Evolutionary conservation across 1,140 invertebrate species (phyloP).

Genomic region (Liolophura sinensis): DNA sequence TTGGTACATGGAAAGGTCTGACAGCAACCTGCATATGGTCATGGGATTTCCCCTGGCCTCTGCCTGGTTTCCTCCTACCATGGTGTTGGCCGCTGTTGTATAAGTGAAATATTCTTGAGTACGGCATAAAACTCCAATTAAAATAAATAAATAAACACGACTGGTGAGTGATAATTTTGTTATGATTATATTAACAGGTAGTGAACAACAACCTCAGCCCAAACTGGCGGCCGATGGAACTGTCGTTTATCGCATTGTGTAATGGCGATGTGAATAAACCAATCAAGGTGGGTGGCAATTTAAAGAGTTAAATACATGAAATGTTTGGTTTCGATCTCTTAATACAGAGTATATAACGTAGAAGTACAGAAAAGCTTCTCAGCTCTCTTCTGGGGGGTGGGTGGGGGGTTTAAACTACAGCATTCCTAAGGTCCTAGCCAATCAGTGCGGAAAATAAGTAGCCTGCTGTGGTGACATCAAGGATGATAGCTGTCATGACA

Average conservation of each 20-base stretch:
- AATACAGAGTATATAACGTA: not conserved
- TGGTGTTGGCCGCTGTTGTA: too few species aligned
- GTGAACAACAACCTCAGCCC: conserved; percentile 59
- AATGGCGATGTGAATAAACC: conserved; percentile 49
- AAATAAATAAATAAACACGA: too few species aligned
- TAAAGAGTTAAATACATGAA: too few species aligned
- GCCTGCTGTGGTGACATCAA: not conserved
- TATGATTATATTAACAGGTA: conserved; percentile 34
- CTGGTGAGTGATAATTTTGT: too few species aligned
- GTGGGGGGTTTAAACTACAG: not conserved
- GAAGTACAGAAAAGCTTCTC: not conserved
- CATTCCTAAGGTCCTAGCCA: not conserved
- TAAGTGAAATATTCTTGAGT: too few species aligned
- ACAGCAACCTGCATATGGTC: too few species aligned
- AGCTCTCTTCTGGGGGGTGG: not conserved
- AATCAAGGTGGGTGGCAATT: conserved; percentile 45
- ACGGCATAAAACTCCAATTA: too few species aligned
- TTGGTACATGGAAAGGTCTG: too few species aligned
- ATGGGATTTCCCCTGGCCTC: too few species aligned
- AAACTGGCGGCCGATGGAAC: conserved; percentile 54
- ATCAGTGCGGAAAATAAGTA: not conserved
- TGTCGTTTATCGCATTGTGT: conserved; percentile 54
- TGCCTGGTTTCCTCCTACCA: too few species aligned
- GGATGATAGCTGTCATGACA: too few species aligned
- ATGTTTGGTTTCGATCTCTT: conserved; percentile 22